A percentile compares a stretch with the other conserved stretches of the same genome.
These are phyloP conservation scores for Zootoca vivipara DNA, from an alignment of 2,113 vertebrate species.

Conservation along the genomic window DNA sequence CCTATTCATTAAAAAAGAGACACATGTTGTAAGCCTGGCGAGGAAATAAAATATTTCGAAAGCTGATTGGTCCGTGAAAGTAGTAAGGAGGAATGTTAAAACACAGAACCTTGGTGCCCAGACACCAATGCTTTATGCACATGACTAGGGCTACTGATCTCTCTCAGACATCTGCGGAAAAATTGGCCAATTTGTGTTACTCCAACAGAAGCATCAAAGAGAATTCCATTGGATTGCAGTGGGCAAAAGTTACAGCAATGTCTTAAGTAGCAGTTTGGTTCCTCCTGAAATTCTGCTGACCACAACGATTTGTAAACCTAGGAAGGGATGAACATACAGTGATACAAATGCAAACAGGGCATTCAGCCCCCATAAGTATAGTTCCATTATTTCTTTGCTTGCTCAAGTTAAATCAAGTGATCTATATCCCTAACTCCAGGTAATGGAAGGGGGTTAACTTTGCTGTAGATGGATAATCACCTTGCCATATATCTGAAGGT, in stretches of 20 bases:
- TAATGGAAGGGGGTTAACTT: neutral
- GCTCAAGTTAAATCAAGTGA: neutral
- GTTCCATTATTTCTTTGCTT: neutral
- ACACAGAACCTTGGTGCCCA: neutral
- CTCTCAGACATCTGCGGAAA: neutral
- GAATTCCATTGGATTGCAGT: neutral
- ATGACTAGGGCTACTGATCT: neutral
- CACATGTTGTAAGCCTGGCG: neutral
- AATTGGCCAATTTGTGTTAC: neutral
- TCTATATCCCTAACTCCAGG: neutral
- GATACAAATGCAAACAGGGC: neutral
- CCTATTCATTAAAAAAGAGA: neutral
- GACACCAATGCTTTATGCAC: neutral
- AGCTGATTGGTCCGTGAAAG: neutral
- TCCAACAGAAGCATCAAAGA: neutral
- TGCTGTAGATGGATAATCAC: neutral
- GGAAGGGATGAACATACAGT: fast-evolving
- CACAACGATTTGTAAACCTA: neutral
- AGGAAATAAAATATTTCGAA: neutral
- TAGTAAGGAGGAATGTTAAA: neutral
- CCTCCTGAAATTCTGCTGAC: neutral
- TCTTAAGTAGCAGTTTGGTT: neutral
- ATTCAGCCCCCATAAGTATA: neutral
- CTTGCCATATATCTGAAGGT: neutral
- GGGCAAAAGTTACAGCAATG: neutral